Evolutionary conservation across 2,797 vertebrate genomes (phyloP), one percentile per base, ranked within the genome.

Genomic region (Epinephelus coioides): DNA sequence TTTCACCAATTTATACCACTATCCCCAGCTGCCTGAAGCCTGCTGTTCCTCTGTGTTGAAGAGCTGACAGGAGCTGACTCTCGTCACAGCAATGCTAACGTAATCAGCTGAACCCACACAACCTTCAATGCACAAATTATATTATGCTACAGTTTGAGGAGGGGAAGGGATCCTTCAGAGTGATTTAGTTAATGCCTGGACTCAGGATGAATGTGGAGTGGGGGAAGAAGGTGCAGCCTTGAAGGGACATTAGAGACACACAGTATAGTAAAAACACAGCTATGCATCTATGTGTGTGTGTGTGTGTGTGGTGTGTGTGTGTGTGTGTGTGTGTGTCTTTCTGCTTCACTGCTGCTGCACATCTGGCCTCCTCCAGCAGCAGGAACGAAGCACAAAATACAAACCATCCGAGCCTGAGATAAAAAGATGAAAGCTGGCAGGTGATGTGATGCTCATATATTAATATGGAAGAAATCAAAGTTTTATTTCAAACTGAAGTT

Each of bases 81-180:
- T 87, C 74, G 82, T 89, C 86, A 90, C 85, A 73, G 80, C 81
- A 87, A 68, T 61, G 78, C 79, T 91, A 94, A 94, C 79, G 74
- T 84, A 90, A 92, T 93, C 87, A 81, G 81, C 59, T 91, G 90
- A 93, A 94, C 90, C 92, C 73, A 19, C 66, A 71, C 91, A 92
- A 94, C 92, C 94, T 94, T 89, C 73, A 69, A 85, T 84, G 64
- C 85, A 86, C 89, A 95, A 95, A 95, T 95, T 91, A 49, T 82
- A 93, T 95, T 95, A 95, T 66, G 56, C 14, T 64, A 87, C 78
- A 15, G 63, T 82, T 77, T 67, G 40, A 27, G 55, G 43, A 14
- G 4, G 5, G 34, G 57, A 40, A 40, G 43, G 30, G 43, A 61
- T 92, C 84, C 90, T 86, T 92, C 75, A 80, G 87, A 86, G 83